Evolutionary conservation across 2,888 invertebrate species (phyloP).

Genomic region (Papilio elwesi): DNA sequence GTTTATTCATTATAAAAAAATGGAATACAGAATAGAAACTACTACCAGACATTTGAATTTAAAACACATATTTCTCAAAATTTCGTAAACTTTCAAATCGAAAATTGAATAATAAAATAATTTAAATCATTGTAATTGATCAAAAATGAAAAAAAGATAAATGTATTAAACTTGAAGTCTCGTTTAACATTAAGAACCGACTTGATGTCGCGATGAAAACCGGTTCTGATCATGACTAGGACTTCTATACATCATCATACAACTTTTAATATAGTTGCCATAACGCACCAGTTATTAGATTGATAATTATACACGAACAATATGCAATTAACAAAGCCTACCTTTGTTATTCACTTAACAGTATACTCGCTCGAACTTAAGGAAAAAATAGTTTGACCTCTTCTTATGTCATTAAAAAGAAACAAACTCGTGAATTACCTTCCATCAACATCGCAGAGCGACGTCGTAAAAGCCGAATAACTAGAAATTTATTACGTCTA

Average conservation of each 20-base stretch:
- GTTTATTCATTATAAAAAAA: no score
- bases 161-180: neutral
- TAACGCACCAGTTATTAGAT: no score
- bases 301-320: no score
- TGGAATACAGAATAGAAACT: no score
- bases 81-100: no score
- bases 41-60: no score
- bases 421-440: slow-evolving; percentile 26
- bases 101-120: no score
- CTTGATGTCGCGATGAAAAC: slow-evolving; percentile 2
- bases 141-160: neutral
- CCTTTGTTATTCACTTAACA: no score
- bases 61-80: no score
- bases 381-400: slow-evolving; percentile 12
- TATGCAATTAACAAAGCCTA: no score
- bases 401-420: slow-evolving; percentile 16
- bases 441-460: slow-evolving; percentile 25
- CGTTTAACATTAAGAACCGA: neutral
- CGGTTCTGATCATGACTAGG: neutral
- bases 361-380: neutral
- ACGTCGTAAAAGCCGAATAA: slow-evolving; percentile 29
- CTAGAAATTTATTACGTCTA: slow-evolving; percentile 29
- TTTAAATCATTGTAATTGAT: neutral
- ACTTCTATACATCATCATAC: no score
- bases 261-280: no score